Percentiles rank a stretch among this genome's conserved stretches.
phyloP scores from a whole-genome alignment of 2,113 vertebrate genomes.

The Opisthocomus hoazin region DNA sequence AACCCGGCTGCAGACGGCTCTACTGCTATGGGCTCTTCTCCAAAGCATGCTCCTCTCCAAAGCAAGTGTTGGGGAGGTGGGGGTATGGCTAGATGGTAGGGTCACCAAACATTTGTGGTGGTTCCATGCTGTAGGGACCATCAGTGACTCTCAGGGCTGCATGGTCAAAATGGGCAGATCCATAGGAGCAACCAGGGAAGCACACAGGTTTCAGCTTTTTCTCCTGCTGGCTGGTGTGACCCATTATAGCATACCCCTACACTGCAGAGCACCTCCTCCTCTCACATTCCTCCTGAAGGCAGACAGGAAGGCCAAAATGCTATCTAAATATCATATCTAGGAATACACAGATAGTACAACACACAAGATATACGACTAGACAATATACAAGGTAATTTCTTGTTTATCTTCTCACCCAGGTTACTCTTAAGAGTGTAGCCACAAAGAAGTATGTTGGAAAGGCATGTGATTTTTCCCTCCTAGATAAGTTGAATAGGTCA shows the following conservation, averaged over 20 bases:
- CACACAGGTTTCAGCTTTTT: neutral
- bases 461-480: neutral
- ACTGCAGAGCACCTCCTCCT: neutral
- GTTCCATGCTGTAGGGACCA: too few species aligned
- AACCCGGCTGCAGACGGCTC: neutral
- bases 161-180: neutral
- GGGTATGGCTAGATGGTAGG: neutral
- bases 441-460: neutral
- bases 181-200: neutral
- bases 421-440: neutral
- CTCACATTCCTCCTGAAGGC: neutral
- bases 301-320: neutral
- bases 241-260: neutral
- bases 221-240: neutral
- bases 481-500: neutral
- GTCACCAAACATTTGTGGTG: neutral
- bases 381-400: neutral
- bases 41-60: neutral
- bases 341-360: neutral
- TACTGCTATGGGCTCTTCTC: neutral
- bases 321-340: neutral
- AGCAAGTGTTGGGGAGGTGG: too few species aligned
- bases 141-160: rapidly evolving
- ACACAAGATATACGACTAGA: neutral
- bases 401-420: neutral